phyloP scores from a whole-genome alignment of 2,113 vertebrate species.

The Dicerorhinus sumatrensis region DNA sequence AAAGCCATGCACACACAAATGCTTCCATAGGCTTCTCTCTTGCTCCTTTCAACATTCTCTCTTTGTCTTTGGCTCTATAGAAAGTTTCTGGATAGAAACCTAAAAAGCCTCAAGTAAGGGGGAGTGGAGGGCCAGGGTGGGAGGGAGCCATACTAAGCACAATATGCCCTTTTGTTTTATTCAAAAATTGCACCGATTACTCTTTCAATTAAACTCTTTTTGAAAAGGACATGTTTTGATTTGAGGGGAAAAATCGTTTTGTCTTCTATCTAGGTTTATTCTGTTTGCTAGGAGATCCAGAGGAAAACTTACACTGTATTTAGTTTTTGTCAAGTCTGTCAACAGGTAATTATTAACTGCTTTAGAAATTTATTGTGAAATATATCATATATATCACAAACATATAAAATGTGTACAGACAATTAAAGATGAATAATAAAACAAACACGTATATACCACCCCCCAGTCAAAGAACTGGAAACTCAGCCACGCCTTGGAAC shows the following conservation, averaged over 20 bases:
- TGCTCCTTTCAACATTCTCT: neutral
- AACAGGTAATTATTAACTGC: neutral
- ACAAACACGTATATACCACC: neutral
- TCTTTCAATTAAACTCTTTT: constrained; percentile 11
- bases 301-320: neutral
- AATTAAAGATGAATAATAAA: neutral
- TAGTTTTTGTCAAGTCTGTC: neutral
- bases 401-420: neutral
- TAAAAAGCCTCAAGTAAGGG: neutral
- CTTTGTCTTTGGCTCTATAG: neutral
- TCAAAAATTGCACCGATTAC: neutral
- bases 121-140: neutral
- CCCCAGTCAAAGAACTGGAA: neutral
- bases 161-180: neutral
- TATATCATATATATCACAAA: neutral
- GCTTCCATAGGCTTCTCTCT: neutral
- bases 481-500: neutral
- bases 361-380: neutral
- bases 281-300: neutral
- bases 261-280: neutral
- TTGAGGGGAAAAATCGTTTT: neutral
- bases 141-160: neutral
- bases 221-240: constrained; percentile 3
- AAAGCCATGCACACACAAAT: neutral
- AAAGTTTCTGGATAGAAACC: constrained; percentile 29